Base-by-base conservation (phyloP, 2,797 vertebrate species). In the Protosalanx chinensis region DNA sequence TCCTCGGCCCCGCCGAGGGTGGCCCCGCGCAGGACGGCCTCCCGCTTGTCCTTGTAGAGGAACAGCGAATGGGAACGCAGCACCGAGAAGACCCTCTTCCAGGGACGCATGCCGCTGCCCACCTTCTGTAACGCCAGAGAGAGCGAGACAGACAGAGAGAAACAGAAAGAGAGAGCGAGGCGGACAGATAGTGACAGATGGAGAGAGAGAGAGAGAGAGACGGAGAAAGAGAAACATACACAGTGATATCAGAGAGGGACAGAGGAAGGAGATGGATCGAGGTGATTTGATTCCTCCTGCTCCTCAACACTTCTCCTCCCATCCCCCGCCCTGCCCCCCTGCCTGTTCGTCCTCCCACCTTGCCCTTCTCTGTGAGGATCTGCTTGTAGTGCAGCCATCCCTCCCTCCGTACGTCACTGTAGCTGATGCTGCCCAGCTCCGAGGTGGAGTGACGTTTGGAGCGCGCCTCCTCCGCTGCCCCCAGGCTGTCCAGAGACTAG, bases 351-450 rank as follows among this genome's bases (percentile, higher is more conserved):
- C 46, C 30, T 5, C 86, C 64, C 90, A 98, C 97, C 95, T 98
- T 98, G 82, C 96, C 96, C 94, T 96, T 98, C 90, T 97, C 97
- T 13, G 96, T 96, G 90, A 96, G 95, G 90, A 98, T 95, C 82
- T 98, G 97, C 81, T 98, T 98, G 89, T 93, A 99, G 86, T 94
- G 95, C 84, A 99, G 92, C 97, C 97, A 99, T 78, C 97, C 97
- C 87, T 99, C 96, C 79, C 90, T 93, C 81, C 93, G 92, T 72
- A 96, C 92, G 69, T 96, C 94, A 15, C 94, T 95, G 91, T 95
- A 95, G n/a, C 90, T 90, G 35, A 93, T 84, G 76, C 93, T 96
- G 13, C 94, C 95, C 87, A 99, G 93, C 89, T 98, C 97, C 2
- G 96, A 98, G 75, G 96, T 94, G 0, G 97, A 99, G 82, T 97